phyloP scores from a whole-genome alignment of 2,888 invertebrate genomes.

The Pediacus dermestoides region DNA sequence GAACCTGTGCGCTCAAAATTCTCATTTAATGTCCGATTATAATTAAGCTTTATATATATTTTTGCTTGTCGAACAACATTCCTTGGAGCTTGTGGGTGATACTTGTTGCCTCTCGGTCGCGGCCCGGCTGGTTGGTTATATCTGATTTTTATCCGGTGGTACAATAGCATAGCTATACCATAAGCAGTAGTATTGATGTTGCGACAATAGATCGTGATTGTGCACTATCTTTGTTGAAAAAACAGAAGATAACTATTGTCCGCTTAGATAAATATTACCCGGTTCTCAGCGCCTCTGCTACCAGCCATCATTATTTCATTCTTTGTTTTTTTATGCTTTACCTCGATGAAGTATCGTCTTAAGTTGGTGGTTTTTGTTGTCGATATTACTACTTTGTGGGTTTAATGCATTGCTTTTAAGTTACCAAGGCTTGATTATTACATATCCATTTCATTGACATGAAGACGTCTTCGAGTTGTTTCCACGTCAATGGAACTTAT shows the following conservation, averaged over 20 bases:
- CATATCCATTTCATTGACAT: no score
- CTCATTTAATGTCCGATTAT: slow-evolving; percentile 20
- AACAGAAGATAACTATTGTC: slow-evolving; percentile 44
- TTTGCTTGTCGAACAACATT: slow-evolving; percentile 23
- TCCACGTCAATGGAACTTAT: no score
- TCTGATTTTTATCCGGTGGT: slow-evolving; percentile 29
- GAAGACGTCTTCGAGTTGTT: no score
- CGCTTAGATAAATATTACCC: slow-evolving; percentile 44
- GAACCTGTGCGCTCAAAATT: slow-evolving; percentile 16
- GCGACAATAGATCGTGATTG: slow-evolving; percentile 46
- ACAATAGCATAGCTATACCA: slow-evolving; percentile 25
- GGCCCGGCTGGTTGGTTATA: slow-evolving; percentile 15
- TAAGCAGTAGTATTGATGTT: slow-evolving; percentile 36
- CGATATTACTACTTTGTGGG: no score
- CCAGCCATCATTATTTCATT: slow-evolving; percentile 32
- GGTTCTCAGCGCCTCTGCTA: slow-evolving; percentile 39
- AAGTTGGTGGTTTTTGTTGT: no score
- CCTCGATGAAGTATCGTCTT: no score
- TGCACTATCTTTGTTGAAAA: slow-evolving; percentile 44
- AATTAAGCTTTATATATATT: slow-evolving; percentile 27
- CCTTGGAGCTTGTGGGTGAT: slow-evolving; percentile 15
- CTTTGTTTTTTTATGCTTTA: slow-evolving; percentile 27
- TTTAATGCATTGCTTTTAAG: no score
- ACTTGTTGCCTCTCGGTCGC: slow-evolving; percentile 10
- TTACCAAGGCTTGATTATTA: no score